Percentiles rank a stretch among this genome's conserved stretches.
Conservation (phyloP, 2,113 vertebrate species). For the Centropus bengalensis region DNA sequence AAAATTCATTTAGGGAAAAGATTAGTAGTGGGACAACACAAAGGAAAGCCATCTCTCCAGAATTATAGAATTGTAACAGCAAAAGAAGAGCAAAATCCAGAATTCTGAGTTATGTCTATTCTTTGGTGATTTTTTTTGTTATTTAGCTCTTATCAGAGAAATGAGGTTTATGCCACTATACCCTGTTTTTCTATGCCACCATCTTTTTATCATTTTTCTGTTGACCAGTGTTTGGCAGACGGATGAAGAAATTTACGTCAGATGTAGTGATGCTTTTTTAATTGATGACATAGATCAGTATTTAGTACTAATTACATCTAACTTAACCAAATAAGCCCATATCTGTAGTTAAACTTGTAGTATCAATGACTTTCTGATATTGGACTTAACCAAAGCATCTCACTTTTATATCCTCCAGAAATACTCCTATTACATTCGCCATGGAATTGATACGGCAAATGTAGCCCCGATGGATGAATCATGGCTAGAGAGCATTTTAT, state of each 20-base stretch:
- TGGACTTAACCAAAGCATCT: background rate
- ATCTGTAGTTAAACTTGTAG: background rate
- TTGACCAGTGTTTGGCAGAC: too few relatives aligned
- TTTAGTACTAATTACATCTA: too few relatives aligned
- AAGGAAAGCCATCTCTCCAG: background rate
- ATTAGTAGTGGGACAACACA: background rate
- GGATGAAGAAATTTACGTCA: too few relatives aligned
- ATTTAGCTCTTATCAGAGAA: background rate
- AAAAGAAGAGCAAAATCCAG: background rate
- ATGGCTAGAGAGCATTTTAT: constrained; percentile 80
- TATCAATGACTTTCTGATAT: background rate
- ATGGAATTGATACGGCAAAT: constrained; percentile 81
- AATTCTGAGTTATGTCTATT: background rate
- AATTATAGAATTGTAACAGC: background rate
- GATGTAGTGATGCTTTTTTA: too few relatives aligned
- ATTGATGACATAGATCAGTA: too few relatives aligned
- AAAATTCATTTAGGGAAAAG: background rate
- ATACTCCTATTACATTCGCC: constrained; percentile 83
- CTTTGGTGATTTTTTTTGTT: background rate
- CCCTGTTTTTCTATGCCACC: background rate
- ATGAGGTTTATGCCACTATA: background rate
- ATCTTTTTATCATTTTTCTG: too few relatives aligned
- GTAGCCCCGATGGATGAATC: constrained; percentile 83
- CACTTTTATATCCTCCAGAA: constrained; percentile 64
- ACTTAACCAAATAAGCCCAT: too few relatives aligned